Percentiles rank a stretch among this genome's conserved stretches.
Conservation (phyloP, 2,888 invertebrate species). For the Crocallis elinguaria region DNA sequence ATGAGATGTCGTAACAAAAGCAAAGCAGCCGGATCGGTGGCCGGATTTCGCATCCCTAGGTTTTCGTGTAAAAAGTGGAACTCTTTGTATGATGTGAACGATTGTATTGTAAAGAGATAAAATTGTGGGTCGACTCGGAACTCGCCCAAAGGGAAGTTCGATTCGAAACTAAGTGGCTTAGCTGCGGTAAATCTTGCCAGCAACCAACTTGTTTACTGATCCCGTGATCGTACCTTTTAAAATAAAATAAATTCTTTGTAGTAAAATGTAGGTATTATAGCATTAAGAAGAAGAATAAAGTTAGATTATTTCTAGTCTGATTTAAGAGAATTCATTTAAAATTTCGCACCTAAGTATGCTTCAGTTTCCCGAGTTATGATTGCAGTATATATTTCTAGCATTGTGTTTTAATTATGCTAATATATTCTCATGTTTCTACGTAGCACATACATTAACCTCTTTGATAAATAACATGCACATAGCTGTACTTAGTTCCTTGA, state of each 20-base stretch:
- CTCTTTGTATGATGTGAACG: constrained; percentile 42
- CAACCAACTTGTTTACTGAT: neutral
- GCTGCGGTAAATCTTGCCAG: constrained; percentile 1
- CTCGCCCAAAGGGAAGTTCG: constrained; percentile 14
- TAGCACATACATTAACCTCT: too few relatives aligned
- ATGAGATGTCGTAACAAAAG: neutral
- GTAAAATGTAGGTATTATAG: neutral
- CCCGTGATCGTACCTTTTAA: neutral
- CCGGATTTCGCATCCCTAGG: constrained; percentile 30
- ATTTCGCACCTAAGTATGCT: too few relatives aligned
- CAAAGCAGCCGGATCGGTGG: neutral
- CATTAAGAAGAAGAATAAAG: too few relatives aligned
- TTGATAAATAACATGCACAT: neutral
- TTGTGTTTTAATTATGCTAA: too few relatives aligned
- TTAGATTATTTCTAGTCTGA: too few relatives aligned
- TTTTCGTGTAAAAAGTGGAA: constrained; percentile 44
- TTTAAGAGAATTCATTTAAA: too few relatives aligned
- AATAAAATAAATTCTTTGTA: too few relatives aligned
- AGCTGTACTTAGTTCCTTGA: neutral
- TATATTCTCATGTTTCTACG: too few relatives aligned
- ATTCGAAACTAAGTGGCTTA: constrained; percentile 30
- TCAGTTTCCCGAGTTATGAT: too few relatives aligned
- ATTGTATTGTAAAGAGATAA: constrained; percentile 45
- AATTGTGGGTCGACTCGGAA: constrained; percentile 27
- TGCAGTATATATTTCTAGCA: too few relatives aligned